Evolutionary conservation across 92 coral and sea anemone genomes (phyloP).

Genomic region (Paramuricea clavata): DNA sequence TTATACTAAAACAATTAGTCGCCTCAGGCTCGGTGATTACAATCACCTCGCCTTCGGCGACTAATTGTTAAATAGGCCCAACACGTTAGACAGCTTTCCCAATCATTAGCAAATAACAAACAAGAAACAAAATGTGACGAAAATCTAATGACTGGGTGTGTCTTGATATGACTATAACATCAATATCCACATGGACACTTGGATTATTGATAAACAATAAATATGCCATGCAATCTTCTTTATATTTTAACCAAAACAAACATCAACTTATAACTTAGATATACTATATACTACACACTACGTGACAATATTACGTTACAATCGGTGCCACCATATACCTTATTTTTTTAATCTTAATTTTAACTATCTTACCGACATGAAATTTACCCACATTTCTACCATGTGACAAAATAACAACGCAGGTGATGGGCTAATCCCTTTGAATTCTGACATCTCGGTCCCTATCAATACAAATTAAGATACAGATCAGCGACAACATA

Average conservation of each 20-base stretch:
- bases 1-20: no score
- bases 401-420: neutral
- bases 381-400: neutral
- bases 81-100: no score
- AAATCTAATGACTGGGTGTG: neutral
- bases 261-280: constrained; percentile 26
- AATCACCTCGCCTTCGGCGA: no score
- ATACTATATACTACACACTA: constrained; percentile 3
- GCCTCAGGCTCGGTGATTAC: no score
- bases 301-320: neutral
- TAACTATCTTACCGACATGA: no score
- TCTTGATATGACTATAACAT: neutral
- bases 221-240: constrained; percentile 12
- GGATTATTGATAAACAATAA: neutral
- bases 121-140: neutral
- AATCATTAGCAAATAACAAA: no score
- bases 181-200: neutral
- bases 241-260: neutral
- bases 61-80: no score
- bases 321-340: neutral
- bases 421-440: neutral
- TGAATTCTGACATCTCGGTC: neutral
- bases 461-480: neutral
- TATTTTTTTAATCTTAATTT: no score
- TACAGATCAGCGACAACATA: no score